phyloP scores from a whole-genome alignment of 2,797 vertebrate genomes.

The Siniperca undulata region DNA sequence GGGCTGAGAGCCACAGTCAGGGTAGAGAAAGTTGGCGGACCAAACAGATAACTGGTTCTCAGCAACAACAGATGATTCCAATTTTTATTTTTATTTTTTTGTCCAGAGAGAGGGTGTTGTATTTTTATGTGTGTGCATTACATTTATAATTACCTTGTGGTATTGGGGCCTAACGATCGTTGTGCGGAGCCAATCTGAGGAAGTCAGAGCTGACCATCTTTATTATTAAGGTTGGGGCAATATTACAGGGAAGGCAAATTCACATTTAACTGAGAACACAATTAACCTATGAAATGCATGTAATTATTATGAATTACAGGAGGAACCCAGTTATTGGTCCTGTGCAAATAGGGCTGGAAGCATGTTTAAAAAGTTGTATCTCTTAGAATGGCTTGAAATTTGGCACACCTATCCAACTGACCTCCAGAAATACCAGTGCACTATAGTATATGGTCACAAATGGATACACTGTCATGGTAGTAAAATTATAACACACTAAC shows the following conservation, averaged over 20 bases:
- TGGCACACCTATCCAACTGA: background rate
- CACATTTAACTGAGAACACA: background rate
- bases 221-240: background rate
- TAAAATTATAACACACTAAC: background rate
- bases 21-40: too few relatives aligned
- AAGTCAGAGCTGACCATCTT: background rate
- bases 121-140: too few relatives aligned
- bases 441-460: background rate
- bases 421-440: background rate
- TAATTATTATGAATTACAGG: background rate
- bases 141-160: background rate
- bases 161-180: background rate
- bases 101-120: too few relatives aligned
- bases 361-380: background rate
- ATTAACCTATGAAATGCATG: background rate
- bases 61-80: too few relatives aligned
- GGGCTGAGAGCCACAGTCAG: too few relatives aligned
- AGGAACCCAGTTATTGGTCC: background rate
- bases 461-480: background rate
- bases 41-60: too few relatives aligned
- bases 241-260: background rate
- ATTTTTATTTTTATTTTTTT: too few relatives aligned
- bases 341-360: background rate
- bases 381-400: background rate
- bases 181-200: background rate